Conservation (phyloP, 1,140 invertebrate species). For the Drosophila punjabiensis region DNA sequence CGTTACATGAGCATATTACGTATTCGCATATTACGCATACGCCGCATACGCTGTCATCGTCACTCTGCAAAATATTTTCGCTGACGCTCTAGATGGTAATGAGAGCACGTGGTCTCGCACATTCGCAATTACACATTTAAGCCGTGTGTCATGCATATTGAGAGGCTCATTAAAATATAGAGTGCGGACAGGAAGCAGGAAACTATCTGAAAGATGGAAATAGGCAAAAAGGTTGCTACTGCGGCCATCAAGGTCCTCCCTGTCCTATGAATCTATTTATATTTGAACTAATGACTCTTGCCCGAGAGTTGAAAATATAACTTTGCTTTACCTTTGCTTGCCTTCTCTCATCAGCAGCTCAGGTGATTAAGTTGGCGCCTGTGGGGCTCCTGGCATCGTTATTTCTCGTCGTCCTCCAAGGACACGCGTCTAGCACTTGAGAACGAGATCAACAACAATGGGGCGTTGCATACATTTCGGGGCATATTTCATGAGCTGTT, state of each 20-base stretch:
- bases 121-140: conserved; percentile 77
- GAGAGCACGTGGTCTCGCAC: conserved; percentile 55
- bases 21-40: conserved; percentile 53
- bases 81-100: conserved; percentile 33
- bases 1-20: conserved; percentile 22
- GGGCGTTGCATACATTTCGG: conserved; percentile 68
- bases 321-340: conserved; percentile 19
- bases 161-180: conserved; percentile 76
- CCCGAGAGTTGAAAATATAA: conserved; percentile 17
- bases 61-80: conserved; percentile 43
- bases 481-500: conserved; percentile 75
- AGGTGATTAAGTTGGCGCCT: conserved; percentile 75
- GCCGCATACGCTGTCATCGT: conserved; percentile 53
- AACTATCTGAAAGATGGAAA: conserved; percentile 23
- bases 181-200: conserved; percentile 29
- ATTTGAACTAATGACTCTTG: conserved; percentile 36
- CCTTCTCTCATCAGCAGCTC: conserved; percentile 11
- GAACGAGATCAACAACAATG: conserved; percentile 37
- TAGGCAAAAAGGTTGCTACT: not conserved
- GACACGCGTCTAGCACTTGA: conserved; percentile 42
- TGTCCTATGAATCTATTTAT: conserved; percentile 44
- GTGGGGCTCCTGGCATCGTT: conserved; percentile 35
- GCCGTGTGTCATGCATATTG: conserved; percentile 80
- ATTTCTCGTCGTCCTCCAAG: conserved; percentile 50
- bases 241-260: not conserved